Base-by-base conservation (phyloP, 2,113 vertebrate species). In the Spizaetus ornatus region DNA sequence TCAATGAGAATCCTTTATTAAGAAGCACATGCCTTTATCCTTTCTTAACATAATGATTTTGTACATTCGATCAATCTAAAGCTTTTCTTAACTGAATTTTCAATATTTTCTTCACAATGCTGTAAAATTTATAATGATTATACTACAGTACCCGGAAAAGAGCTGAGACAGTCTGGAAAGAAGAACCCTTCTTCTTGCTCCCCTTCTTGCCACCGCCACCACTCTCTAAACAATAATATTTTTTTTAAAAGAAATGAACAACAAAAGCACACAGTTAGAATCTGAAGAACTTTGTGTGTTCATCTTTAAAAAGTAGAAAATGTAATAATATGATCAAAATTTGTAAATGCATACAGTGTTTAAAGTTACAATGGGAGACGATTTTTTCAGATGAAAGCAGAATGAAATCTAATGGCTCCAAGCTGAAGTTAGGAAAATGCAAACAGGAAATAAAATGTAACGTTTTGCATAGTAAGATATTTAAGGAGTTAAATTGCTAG, bases 201-300 rank as follows among this genome's bases (percentile, higher is more conserved):
- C 86, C 98, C 88, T 99, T 99, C 97, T 99, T 99, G 62, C 97
- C 42, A 52, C 97, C 45, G 0, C 94, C 93, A 76, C 94, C 62
- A 26, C 94, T 97, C 29, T 97, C 96, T 97, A 38, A 63, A 94
- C 16, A 53, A 18, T 9, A 85, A 55, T 9, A 5, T 3, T 11
- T 55, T 47, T 47, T 55, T 13, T 3, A 9, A 70, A 59, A 72
- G 4, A 74, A 61, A 45, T 27, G 1, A 90, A 70, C 9, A 76
- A 48, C 14, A 72, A 73, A 84, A 82, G 3, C 27, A 79, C 1
- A 11, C 7, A 31, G 34, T 93, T 86, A 90, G 40, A 92, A 83
- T 69, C 14, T 58, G 40, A 62, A 65, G 38, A 92, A 32, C 3
- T 3, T 26, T 32, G 1, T 63, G 16, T 38, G 7, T 43, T 77